Evolutionary conservation across 2,113 vertebrate genomes (phyloP).

Genomic region (Festucalex cinctus): DNA sequence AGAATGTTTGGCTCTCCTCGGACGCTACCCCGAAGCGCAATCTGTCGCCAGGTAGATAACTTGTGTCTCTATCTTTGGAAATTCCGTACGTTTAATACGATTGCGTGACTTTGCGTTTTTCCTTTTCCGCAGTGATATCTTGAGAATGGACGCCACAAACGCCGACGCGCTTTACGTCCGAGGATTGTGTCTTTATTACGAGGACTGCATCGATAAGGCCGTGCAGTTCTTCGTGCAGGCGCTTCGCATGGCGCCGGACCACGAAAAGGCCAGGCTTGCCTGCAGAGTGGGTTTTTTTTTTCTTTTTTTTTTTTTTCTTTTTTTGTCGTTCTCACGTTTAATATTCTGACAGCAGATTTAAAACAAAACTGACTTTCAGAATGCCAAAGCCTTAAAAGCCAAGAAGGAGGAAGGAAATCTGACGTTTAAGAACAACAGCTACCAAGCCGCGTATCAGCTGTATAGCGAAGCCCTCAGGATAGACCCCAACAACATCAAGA

Average conservation of each 20-base stretch:
- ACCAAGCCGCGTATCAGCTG: slow-evolving; percentile 86
- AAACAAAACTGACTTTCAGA: slow-evolving; percentile 63
- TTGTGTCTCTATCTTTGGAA: no score
- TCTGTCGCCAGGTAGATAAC: slow-evolving; percentile 87
- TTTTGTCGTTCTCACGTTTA: background rate
- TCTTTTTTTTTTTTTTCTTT: background rate
- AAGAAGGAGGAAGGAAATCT: slow-evolving; percentile 96
- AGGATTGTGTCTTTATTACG: slow-evolving; percentile 93
- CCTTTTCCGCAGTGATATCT: slow-evolving; percentile 79
- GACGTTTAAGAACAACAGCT: slow-evolving; percentile 87
- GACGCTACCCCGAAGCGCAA: slow-evolving; percentile 92
- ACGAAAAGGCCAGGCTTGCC: slow-evolving; percentile 88
- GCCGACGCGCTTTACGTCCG: slow-evolving; percentile 91
- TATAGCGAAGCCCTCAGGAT: slow-evolving; percentile 91
- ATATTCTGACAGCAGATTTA: background rate
- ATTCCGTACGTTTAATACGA: background rate
- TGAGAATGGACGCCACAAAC: slow-evolving; percentile 91
- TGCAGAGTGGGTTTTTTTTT: slow-evolving; percentile 79
- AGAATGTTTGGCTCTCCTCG: slow-evolving; percentile 89
- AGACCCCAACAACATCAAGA: slow-evolving; percentile 98
- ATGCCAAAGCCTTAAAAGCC: slow-evolving; percentile 93
- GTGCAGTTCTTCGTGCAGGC: slow-evolving; percentile 96
- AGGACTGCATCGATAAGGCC: slow-evolving; percentile 94
- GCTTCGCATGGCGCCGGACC: slow-evolving; percentile 93
- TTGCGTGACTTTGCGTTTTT: background rate